Base-by-base conservation (phyloP, 2,888 invertebrate genomes). In the Epinotia demarniana region DNA sequence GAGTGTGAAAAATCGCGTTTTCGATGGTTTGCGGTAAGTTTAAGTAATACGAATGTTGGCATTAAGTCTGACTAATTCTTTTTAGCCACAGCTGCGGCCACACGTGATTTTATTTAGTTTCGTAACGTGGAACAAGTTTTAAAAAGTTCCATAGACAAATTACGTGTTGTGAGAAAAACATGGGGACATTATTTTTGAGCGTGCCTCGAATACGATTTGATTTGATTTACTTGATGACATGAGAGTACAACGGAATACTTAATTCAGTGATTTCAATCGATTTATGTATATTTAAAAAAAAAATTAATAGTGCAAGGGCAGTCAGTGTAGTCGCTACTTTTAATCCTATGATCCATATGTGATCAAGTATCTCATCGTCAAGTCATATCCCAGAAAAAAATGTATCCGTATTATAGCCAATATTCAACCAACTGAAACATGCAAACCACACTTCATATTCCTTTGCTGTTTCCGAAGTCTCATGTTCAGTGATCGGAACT, bases 1-100 rank as follows among this genome's bases (percentile, higher is more conserved):
- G 85, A 89, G 87, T 92, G 91, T 94, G 93, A 93, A 93, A 89
- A 93, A 94, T 94, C 85, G 88, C 84, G 87, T 92, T 92, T 90
- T 86, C 85, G 88, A 85, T 86, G 90, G 90, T 91, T 86, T 89
- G 92, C 86, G 92, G 92, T 90, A 76, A 66, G 80, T 89, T 90
- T 91, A 91, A 92, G 91, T 87, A 88, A 90, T 91, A 93, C 86
- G 89, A 92, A 93, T 93, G 91, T 89, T 86, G 82, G 87, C 87
- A 90, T 93, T 92, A 92, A 80, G 84, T 86, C 80, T 87, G 87
- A 87, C 87, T 89, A 87, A 90, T 91, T 85, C 83, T 85, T 84
- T 83, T 82, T 82, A 81, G 80, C 75, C 79, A 87, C 92, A 92
- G 90, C 90, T 92, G 90, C 78, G 81, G 81, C 80, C 84, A 86